A percentile compares a stretch with the other conserved stretches of the same genome.
These are phyloP conservation scores for Pararge aegeria DNA, from an alignment of 1,140 invertebrate genomes.

Conservation along the genomic window DNA sequence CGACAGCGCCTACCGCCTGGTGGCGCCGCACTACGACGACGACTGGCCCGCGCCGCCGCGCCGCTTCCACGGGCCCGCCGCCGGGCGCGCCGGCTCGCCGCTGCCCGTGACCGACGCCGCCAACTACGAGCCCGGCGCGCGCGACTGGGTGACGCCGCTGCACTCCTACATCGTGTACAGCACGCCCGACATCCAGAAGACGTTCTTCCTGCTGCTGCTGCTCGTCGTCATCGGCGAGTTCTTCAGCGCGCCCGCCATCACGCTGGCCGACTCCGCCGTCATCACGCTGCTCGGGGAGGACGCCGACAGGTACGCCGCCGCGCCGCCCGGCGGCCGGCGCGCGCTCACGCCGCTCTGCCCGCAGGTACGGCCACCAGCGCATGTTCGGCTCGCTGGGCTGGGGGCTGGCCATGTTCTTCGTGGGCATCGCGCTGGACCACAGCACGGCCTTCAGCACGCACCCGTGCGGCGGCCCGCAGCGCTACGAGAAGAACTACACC, in stretches of 20 bases:
- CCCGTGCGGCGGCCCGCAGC: constrained; percentile 92
- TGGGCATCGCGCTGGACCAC: constrained; percentile 98
- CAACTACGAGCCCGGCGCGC: constrained; percentile 91
- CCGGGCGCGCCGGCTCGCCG: constrained; percentile 82
- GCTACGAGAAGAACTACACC: constrained; percentile 97
- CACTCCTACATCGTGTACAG: constrained; percentile 96
- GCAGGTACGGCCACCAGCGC: constrained; percentile 95
- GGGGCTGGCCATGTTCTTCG: constrained; percentile 99
- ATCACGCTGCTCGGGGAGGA: constrained; percentile 95
- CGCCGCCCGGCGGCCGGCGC: constrained; percentile 81
- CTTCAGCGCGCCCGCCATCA: constrained; percentile 97
- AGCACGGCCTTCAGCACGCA: constrained; percentile 94
- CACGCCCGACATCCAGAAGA: constrained; percentile 94
- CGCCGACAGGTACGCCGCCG: constrained; percentile 84
- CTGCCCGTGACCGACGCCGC: constrained; percentile 88
- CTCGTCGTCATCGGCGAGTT: constrained; percentile 98
- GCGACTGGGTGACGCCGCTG: constrained; percentile 92
- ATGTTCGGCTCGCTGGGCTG: constrained; percentile 99
- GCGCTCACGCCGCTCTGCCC: constrained; percentile 53
- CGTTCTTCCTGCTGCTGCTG: constrained; percentile 95
- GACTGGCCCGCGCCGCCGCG: constrained; percentile 40
- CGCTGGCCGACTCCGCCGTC: constrained; percentile 96
- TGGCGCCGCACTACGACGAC: constrained; percentile 72
- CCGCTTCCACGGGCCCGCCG: constrained; percentile 49
- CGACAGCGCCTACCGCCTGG: constrained; percentile 82